Evolutionary conservation across 1,140 invertebrate species (phyloP).

Genomic region (Bombyx mandarina): DNA sequence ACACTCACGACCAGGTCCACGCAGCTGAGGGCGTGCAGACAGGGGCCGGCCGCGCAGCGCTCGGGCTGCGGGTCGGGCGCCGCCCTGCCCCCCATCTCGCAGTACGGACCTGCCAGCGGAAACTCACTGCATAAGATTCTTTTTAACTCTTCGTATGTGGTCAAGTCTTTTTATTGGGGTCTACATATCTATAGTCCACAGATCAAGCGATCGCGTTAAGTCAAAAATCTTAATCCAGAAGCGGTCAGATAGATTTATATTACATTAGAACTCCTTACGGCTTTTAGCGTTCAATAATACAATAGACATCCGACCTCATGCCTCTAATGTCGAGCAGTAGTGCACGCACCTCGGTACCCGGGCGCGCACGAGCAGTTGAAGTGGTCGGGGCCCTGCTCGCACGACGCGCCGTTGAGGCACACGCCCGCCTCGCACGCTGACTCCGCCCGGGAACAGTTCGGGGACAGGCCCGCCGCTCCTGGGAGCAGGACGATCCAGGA

Average conservation of each 20-base stretch:
- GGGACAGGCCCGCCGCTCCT: conserved; percentile 77
- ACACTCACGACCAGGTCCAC: conserved; percentile 75
- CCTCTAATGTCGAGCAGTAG: background rate
- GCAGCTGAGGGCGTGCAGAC: conserved; percentile 72
- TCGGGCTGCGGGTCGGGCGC: conserved; percentile 59
- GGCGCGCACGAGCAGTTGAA: conserved; percentile 80
- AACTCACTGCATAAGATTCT: background rate
- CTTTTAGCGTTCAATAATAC: too few relatives aligned
- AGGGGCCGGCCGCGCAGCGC: conserved; percentile 71
- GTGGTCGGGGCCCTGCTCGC: conserved; percentile 71
- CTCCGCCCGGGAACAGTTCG: conserved; percentile 77
- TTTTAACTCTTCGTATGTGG: too few relatives aligned
- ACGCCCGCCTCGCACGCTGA: conserved; percentile 70
- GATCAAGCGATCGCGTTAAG: too few relatives aligned
- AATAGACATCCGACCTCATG: too few relatives aligned
- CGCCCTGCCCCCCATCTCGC: conserved; percentile 69
- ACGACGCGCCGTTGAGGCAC: conserved; percentile 73
- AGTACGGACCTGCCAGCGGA: conserved; percentile 72
- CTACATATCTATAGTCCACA: too few relatives aligned
- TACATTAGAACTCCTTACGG: too few relatives aligned
- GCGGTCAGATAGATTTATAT: too few relatives aligned
- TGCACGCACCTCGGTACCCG: conserved; percentile 76
- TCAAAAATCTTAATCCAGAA: too few relatives aligned
- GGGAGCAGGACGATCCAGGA: conserved; percentile 49
- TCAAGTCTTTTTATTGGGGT: too few relatives aligned